Evolutionary conservation across 2,113 vertebrate genomes (phyloP).

Genomic region (Gnathonemus longibarbis): DNA sequence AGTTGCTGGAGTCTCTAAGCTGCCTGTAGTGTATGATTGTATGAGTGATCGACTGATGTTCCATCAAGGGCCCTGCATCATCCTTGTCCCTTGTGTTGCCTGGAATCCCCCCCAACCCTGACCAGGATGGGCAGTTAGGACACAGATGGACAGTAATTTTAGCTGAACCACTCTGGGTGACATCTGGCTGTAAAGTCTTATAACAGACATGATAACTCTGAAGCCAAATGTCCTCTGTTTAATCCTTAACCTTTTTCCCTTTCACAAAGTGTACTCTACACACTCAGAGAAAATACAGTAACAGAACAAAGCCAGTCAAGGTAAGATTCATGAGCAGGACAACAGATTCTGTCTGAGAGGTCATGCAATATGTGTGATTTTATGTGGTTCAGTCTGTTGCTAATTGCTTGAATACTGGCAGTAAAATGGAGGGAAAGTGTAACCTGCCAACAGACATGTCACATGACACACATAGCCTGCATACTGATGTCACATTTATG

Average conservation of each 20-base stretch:
- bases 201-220: neutral
- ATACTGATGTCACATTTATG: conserved; percentile 57
- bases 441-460: conserved; percentile 35
- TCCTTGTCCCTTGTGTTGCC: neutral
- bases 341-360: neutral
- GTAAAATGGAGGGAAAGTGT: conserved; percentile 20
- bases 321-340: neutral
- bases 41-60: neutral
- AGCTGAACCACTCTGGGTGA: neutral
- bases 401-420: neutral
- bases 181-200: neutral
- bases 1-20: neutral
- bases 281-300: neutral
- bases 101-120: neutral
- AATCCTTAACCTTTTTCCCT: neutral
- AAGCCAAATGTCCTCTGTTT: neutral
- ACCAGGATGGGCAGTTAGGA: neutral
- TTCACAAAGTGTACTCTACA: neutral
- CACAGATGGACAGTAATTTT: neutral
- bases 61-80: neutral
- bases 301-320: neutral
- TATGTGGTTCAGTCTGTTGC: neutral
- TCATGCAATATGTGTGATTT: neutral
- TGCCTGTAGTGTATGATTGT: neutral
- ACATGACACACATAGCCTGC: conserved; percentile 51